These are phyloP conservation scores for Meleagris gallopavo DNA, from an alignment of 2,113 vertebrate genomes.

Conservation along the genomic window DNA sequence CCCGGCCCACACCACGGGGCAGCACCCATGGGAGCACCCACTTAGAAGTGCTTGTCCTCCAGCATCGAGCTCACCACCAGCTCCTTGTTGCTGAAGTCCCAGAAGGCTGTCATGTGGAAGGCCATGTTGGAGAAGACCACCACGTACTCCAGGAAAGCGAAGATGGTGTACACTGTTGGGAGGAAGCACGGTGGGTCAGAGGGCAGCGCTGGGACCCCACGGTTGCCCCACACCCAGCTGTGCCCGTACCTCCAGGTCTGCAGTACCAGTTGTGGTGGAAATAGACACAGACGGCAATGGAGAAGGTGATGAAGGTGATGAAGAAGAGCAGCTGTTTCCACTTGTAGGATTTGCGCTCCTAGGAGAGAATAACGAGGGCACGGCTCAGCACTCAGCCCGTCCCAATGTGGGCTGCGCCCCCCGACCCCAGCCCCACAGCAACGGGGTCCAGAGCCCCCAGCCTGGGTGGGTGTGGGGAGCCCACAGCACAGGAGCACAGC, in stretches of 20 bases:
- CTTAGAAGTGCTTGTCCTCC: constrained; percentile 90
- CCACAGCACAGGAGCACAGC: background rate
- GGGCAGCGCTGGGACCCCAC: too few species aligned
- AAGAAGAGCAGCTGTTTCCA: constrained; percentile 90
- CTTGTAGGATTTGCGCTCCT: constrained; percentile 89
- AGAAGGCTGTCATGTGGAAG: constrained; percentile 95
- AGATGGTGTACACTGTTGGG: constrained; percentile 88
- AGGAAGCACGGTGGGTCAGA: background rate
- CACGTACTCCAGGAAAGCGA: constrained; percentile 94
- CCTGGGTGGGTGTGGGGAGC: background rate
- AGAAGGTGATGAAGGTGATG: constrained; percentile 84
- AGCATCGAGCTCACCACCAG: constrained; percentile 86
- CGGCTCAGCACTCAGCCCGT: too few species aligned
- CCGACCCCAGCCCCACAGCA: too few species aligned
- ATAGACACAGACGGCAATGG: constrained; percentile 82
- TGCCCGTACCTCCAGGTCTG: constrained; percentile 84
- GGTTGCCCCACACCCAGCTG: too few species aligned
- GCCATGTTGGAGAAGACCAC: constrained; percentile 96
- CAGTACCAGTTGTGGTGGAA: constrained; percentile 93
- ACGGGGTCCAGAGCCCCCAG: background rate
- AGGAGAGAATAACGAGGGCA: background rate
- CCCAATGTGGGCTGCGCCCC: too few species aligned
- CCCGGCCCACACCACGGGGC: background rate
- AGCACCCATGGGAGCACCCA: background rate
- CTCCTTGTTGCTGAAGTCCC: constrained; percentile 93